Evolutionary conservation across 1,140 invertebrate species (phyloP), one percentile per base, ranked within the genome.

Genomic region (Phymastichus coffea): DNA sequence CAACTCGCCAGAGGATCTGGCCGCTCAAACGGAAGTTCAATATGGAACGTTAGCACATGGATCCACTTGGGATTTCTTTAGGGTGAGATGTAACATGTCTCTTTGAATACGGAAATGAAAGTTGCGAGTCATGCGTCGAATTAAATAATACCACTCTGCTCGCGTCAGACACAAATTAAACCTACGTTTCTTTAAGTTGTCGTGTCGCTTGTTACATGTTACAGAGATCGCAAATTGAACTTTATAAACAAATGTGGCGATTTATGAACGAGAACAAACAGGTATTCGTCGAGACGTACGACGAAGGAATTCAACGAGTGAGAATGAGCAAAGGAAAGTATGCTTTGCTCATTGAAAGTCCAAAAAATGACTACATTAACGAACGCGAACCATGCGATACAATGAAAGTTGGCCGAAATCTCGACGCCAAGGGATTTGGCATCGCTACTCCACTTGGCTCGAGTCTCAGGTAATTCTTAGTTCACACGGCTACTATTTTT

Each of bases 201-300:
- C n/a, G n/a, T n/a, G n/a, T n/a, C n/a, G n/a, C n/a, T n/a, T n/a
- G n/a, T n/a, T n/a, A n/a, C n/a, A 46, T 46, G 15, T 80, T 77
- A 4, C 79, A 95, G 93, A 86, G 87, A 71, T 97, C 94, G 3
- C 91, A 93, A 71, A 93, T 97, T 58, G 86, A 87, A 35, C 86
- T 94, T 2, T 97, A 96, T 78, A 88, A 88, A 71, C 88, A 91
- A 76, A 98, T 98, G 95, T 97, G 93, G 93, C 89, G 94, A 68
- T 96, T 92, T 68, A 97, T 98, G 95, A 90, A 89, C 65, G 85
- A 88, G 10, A 80, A 88, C 64, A 89, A 90, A 65, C 85, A 93
- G 69, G 89, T 93, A 23, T 94, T 95, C 67, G 90, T 93, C 0
- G 80, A 82, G 57, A 86, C 86, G 2, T 94, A 95, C 71, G 89